Evolutionary conservation across 2,113 vertebrate genomes (phyloP).

Genomic region (Rostratula benghalensis): DNA sequence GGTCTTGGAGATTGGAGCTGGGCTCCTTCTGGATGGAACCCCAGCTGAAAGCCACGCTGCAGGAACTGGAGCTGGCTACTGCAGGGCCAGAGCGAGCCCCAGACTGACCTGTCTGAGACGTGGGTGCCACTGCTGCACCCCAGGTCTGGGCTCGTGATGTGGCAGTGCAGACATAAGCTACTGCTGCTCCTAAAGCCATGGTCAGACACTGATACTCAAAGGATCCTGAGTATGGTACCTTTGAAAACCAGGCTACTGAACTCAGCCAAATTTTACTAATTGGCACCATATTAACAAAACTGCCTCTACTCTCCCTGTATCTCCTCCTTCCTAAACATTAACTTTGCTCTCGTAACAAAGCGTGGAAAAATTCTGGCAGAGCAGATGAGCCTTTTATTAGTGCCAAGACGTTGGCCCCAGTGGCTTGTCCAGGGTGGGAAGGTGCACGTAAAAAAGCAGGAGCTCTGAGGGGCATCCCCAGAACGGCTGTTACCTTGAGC

Average conservation of each 20-base stretch:
- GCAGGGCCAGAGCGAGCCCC: rapidly evolving
- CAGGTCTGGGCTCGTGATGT: rapidly evolving
- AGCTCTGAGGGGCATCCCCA: not conserved
- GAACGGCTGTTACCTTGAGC: not conserved
- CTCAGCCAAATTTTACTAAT: not conserved
- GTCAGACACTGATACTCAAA: not conserved
- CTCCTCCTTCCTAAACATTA: rapidly evolving
- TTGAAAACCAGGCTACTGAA: not conserved
- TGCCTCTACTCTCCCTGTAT: not conserved
- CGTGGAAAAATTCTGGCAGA: not conserved
- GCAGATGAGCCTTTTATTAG: not conserved
- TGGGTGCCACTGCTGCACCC: not conserved
- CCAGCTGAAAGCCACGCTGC: rapidly evolving
- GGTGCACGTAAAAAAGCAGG: not conserved
- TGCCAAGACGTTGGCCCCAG: rapidly evolving
- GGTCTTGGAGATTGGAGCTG: not conserved
- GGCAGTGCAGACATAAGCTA: not conserved
- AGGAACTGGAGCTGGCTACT: not conserved
- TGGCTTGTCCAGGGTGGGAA: not conserved
- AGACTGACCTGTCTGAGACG: no score
- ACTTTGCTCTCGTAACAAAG: not conserved
- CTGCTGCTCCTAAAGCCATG: not conserved
- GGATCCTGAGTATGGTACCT: rapidly evolving
- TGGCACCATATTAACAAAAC: not conserved
- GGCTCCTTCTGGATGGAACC: not conserved